phyloP scores from a whole-genome alignment of 2,797 vertebrate genomes.

The Myotis pilosus region DNA sequence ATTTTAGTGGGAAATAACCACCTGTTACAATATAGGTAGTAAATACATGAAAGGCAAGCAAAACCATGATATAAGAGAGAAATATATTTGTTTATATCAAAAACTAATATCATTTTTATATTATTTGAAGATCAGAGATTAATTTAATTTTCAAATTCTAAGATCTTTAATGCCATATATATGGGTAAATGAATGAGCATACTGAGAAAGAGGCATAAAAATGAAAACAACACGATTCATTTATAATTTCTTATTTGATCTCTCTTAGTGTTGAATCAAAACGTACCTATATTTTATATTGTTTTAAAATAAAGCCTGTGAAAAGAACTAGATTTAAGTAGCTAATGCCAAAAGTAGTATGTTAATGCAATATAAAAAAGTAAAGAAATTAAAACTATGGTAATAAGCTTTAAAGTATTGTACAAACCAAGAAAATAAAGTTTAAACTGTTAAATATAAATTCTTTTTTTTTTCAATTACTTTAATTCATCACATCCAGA shows the following conservation, averaged over 20 bases:
- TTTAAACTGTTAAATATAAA: not conserved
- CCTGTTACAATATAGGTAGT: not conserved
- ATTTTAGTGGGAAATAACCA: not conserved
- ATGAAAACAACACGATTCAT: not conserved
- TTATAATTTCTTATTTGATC: not conserved
- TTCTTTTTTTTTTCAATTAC: not conserved
- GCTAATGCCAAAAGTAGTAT: not conserved
- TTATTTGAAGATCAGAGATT: not conserved
- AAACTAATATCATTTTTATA: not conserved
- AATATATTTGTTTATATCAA: not conserved
- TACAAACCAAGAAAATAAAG: not conserved
- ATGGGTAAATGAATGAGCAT: not conserved
- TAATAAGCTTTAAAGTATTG: not conserved
- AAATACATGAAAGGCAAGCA: not conserved
- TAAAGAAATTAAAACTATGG: not conserved
- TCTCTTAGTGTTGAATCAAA: not conserved
- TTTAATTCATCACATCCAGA: not conserved
- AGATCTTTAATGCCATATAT: not conserved
- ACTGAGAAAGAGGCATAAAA: not conserved
- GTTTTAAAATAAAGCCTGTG: not conserved
- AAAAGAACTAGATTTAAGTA: not conserved
- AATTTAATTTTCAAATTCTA: conserved; percentile 7
- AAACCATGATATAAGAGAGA: not conserved
- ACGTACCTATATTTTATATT: not conserved
- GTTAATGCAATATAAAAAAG: not conserved